Base-by-base conservation (phyloP, 2,797 vertebrate species). In the Pyrocephalus nanus region DNA sequence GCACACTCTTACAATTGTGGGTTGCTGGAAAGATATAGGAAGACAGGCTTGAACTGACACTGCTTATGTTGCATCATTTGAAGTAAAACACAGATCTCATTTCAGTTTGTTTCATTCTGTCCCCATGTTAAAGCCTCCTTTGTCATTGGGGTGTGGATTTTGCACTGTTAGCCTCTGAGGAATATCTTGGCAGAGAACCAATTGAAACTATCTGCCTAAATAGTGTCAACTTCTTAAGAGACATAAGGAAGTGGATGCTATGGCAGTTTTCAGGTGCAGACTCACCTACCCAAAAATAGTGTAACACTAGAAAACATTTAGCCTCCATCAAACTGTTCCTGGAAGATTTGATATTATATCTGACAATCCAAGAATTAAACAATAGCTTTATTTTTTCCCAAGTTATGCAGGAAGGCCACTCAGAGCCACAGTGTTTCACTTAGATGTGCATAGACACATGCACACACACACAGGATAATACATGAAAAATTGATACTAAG, bases 381-480 rank as follows among this genome's bases (percentile, higher is more conserved):
- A 34, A 57, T 6, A 12, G 8, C 7, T 45, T 66, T 60, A 9
- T 9, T 16, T 84, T 84, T 93, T 32, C 45, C 20, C 18, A 7
- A 5, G n/a, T 43, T 86, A 8, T 12, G 29, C 38, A 71, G 47
- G 29, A 88, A 72, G 34, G 25, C 18, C 20, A 57, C 36, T 60
- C 53, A 40, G 32, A 62, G 38, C 11, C 16, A 30, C 4, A 8
- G 30, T 34, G 29, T 47, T 74, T 42, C 42, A 18, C 69, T 65
- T 38, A 73, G 38, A 57, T 0, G 0, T 7, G 25, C 5, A 1
- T 45, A 16, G 3, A 6, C 27, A 19, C 8, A 13, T 1, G 0
- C 5, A 51, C 18, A 27, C 18, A 36, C 3, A 32, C 7, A 45
- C 1, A 54, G 27, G 47, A 7, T 48, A 74, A 55, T 3, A 53